Conservation (phyloP, 2,113 vertebrate genomes). For the Globicephala melas region DNA sequence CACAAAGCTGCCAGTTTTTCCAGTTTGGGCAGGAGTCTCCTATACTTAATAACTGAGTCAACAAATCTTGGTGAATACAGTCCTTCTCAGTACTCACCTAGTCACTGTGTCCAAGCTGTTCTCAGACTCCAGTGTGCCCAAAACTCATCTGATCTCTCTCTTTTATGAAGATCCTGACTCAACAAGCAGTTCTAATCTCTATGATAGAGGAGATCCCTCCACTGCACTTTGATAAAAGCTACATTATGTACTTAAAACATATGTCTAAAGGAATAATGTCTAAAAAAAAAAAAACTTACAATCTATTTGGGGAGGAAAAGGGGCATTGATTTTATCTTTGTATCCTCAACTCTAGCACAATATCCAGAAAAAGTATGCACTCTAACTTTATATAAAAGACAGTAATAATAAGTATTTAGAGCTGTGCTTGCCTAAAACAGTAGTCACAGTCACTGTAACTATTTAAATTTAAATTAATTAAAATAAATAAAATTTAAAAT, state of each 20-base stretch:
- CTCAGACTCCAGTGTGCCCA: background rate
- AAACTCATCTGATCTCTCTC: background rate
- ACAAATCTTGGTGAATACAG: background rate
- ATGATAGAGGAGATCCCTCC: background rate
- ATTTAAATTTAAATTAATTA: background rate
- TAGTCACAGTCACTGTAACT: background rate
- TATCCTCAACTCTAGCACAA: background rate
- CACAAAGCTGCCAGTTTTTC: background rate
- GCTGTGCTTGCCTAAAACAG: background rate
- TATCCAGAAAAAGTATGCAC: background rate
- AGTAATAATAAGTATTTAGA: background rate
- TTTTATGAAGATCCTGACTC: background rate
- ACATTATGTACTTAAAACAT: background rate
- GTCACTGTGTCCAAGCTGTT: background rate
- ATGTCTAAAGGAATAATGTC: background rate
- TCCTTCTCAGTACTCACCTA: background rate
- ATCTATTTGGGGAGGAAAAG: background rate
- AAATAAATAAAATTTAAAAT: conserved; percentile 10
- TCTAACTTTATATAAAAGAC: background rate
- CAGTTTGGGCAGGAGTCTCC: background rate
- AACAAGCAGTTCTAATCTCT: background rate
- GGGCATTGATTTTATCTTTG: background rate
- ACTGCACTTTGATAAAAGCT: background rate
- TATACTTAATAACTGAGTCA: background rate
- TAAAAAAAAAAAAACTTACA: background rate